phyloP scores from a whole-genome alignment of 2,888 invertebrate species.

The Aethes cnicana region DNA sequence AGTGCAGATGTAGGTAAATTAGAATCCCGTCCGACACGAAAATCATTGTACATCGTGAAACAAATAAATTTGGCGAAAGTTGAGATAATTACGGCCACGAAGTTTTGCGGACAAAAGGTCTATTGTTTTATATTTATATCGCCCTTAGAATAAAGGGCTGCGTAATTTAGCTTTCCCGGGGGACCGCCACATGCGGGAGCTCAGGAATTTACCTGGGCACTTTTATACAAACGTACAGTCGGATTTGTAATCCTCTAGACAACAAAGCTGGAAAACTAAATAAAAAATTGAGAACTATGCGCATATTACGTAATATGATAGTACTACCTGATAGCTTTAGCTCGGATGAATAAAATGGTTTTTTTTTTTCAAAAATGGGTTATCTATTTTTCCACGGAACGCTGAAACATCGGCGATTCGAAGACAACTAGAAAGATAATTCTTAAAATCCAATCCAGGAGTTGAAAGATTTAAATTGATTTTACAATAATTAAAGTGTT shows the following conservation, averaged over 20 bases:
- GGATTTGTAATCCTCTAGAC: not conserved
- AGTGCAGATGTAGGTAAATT: slow-evolving; percentile 13
- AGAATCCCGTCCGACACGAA: slow-evolving; percentile 12
- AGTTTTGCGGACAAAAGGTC: slow-evolving; percentile 53
- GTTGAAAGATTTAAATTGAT: too few relatives aligned
- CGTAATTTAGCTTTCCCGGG: slow-evolving; percentile 53
- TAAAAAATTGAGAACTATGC: too few relatives aligned
- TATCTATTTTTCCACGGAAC: too few relatives aligned
- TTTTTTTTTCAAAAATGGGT: too few relatives aligned
- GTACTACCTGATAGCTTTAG: too few relatives aligned
- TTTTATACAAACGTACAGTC: slow-evolving; percentile 36
- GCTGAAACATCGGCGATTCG: too few relatives aligned
- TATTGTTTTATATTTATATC: slow-evolving; percentile 66
- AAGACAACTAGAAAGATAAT: too few relatives aligned
- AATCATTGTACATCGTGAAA: slow-evolving; percentile 21
- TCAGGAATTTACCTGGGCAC: slow-evolving; percentile 46
- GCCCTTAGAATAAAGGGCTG: slow-evolving; percentile 53
- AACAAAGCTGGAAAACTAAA: too few relatives aligned
- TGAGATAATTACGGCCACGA: slow-evolving; percentile 51
- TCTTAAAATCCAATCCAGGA: too few relatives aligned
- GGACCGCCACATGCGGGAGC: slow-evolving; percentile 37
- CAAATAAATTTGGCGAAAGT: slow-evolving; percentile 33
- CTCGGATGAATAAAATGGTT: too few relatives aligned
- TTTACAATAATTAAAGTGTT: too few relatives aligned
- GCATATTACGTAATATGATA: too few relatives aligned